phyloP scores from a whole-genome alignment of 92 coral and sea anemone genomes.

The Muricea muricata region DNA sequence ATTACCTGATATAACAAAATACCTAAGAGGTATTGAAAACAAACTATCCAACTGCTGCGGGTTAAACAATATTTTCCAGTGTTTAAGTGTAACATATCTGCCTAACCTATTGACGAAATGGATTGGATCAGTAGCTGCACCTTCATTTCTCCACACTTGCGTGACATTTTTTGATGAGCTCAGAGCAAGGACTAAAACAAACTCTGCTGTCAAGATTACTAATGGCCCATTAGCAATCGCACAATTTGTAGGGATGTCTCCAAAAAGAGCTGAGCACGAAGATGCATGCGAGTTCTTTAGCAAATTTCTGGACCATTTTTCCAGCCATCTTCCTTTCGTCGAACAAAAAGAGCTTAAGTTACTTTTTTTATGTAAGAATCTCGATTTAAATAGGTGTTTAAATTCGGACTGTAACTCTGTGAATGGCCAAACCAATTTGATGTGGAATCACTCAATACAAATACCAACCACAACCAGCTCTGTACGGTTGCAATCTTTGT shows the following conservation, averaged over 20 bases:
- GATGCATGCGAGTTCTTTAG: conserved; percentile 19
- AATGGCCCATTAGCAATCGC: conserved; percentile 20
- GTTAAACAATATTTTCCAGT: conserved; percentile 24
- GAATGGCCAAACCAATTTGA: not conserved
- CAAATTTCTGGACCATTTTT: not conserved
- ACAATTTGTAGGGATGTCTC: conserved; percentile 4
- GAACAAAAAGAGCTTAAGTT: not conserved
- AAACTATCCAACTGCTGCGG: conserved; percentile 32
- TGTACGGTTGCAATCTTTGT: not conserved
- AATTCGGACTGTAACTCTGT: not conserved
- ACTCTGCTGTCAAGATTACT: not conserved
- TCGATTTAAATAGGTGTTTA: not conserved
- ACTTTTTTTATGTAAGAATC: not conserved
- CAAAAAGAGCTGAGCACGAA: not conserved
- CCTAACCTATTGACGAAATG: not conserved
- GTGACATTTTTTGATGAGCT: not conserved
- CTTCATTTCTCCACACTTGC: not conserved
- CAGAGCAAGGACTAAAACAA: not conserved
- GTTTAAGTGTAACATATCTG: conserved; percentile 5
- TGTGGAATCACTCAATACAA: not conserved
- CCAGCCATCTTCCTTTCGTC: not conserved
- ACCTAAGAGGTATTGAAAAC: conserved; percentile 20
- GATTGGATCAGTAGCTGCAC: not conserved
- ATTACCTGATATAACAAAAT: not conserved
- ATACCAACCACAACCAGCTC: not conserved